These are phyloP conservation scores for Rhea americana DNA, from an alignment of 2,113 vertebrate species.

Conservation along the genomic window DNA sequence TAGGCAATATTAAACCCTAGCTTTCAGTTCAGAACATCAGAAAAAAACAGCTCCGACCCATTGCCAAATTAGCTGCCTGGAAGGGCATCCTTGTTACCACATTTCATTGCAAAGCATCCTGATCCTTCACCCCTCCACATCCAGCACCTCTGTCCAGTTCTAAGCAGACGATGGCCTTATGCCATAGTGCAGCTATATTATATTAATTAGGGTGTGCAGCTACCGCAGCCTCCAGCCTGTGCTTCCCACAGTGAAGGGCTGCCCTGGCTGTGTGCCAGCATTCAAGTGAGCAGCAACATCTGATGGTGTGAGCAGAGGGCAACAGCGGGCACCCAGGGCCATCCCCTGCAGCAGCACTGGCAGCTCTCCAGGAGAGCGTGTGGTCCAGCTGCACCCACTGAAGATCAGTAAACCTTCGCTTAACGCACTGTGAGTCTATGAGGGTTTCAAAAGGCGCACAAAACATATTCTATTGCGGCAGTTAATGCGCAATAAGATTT, in stretches of 20 bases:
- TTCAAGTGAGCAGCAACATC: not conserved
- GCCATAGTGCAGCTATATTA: fast-evolving
- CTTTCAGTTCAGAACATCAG: not conserved
- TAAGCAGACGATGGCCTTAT: fast-evolving
- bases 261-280: fast-evolving
- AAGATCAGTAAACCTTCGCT: fast-evolving
- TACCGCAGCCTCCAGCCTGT: fast-evolving
- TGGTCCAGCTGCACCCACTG: not conserved
- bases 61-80: not conserved
- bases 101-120: fast-evolving
- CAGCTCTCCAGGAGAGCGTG: fast-evolving
- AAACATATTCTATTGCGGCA: not conserved
- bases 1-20: not conserved
- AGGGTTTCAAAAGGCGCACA: fast-evolving
- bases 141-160: not conserved
- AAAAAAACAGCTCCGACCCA: not conserved
- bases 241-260: not conserved
- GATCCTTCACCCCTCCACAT: not conserved
- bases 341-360: not conserved
- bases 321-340: not conserved
- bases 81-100: not conserved
- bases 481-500: fast-evolving
- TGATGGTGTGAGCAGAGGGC: not conserved
- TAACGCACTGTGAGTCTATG: not conserved
- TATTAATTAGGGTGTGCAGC: fast-evolving